Conservation (phyloP, 2,888 invertebrate genomes). For the Dryadula phaetusa region DNA sequence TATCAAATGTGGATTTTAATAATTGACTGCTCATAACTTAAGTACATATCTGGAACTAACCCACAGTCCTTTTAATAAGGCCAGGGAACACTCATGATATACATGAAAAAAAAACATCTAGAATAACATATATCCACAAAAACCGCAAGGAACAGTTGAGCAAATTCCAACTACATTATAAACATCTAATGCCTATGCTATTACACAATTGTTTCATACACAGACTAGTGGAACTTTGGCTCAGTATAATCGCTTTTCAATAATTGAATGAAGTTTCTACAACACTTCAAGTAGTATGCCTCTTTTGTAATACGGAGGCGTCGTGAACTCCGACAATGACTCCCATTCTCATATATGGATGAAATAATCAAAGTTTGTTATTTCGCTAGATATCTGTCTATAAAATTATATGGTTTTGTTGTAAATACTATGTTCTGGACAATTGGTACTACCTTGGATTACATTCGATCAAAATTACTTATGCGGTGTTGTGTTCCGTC, state of each 20-base stretch:
- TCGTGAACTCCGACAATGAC: background rate
- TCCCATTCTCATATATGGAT: slow-evolving; percentile 12
- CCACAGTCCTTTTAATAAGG: too few species aligned
- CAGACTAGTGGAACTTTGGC: background rate
- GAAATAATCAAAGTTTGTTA: slow-evolving; percentile 15
- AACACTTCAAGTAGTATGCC: slow-evolving; percentile 17
- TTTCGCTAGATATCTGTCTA: background rate
- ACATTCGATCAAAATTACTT: too few species aligned
- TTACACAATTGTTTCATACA: background rate
- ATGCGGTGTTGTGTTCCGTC: too few species aligned
- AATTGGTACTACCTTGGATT: too few species aligned
- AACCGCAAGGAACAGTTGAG: background rate
- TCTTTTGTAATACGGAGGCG: slow-evolving; percentile 10
- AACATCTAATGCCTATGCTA: background rate
- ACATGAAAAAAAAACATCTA: too few species aligned
- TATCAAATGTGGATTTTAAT: too few species aligned
- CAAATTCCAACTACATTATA: background rate
- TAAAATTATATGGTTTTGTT: background rate
- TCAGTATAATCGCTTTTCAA: slow-evolving; percentile 25
- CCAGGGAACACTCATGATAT: too few species aligned
- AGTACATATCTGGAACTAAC: too few species aligned
- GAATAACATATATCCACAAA: background rate
- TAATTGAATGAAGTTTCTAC: slow-evolving; percentile 24
- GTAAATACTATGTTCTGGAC: background rate
- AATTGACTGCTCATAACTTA: too few species aligned